phyloP scores from a whole-genome alignment of 2,797 vertebrate genomes.

The Centropyge bicolor region DNA sequence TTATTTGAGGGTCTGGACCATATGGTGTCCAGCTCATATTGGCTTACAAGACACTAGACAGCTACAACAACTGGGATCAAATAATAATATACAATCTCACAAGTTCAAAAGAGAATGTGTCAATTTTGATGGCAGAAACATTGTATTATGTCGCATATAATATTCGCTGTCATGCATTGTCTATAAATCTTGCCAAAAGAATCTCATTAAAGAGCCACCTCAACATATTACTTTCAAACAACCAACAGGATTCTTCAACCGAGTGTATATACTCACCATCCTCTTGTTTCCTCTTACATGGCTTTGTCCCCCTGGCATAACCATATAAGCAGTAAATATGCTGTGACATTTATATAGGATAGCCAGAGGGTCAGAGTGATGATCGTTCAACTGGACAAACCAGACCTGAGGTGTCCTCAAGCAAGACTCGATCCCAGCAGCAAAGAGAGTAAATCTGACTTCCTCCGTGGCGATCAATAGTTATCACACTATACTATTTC shows the following conservation, averaged over 20 bases:
- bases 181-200: neutral
- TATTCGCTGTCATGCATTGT: neutral
- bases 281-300: neutral
- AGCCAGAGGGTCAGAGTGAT: constrained; percentile 22
- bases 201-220: neutral
- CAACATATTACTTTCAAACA: neutral
- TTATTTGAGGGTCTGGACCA: neutral
- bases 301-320: neutral
- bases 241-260: too few relatives aligned
- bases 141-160: neutral
- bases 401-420: constrained; percentile 33
- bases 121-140: neutral
- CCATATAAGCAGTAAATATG: constrained; percentile 29
- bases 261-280: neutral
- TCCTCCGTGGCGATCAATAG: constrained; percentile 48
- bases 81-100: neutral
- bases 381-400: constrained; percentile 36
- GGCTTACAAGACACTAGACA: neutral
- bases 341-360: constrained; percentile 26
- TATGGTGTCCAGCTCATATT: neutral
- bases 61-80: neutral
- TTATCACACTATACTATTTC: constrained; percentile 46
- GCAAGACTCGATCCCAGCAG: constrained; percentile 24
- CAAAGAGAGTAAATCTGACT: constrained; percentile 26
- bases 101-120: neutral